Evolutionary conservation across 2,797 vertebrate species (phyloP), one percentile per base, ranked within the genome.

Genomic region (Centropyge bicolor): DNA sequence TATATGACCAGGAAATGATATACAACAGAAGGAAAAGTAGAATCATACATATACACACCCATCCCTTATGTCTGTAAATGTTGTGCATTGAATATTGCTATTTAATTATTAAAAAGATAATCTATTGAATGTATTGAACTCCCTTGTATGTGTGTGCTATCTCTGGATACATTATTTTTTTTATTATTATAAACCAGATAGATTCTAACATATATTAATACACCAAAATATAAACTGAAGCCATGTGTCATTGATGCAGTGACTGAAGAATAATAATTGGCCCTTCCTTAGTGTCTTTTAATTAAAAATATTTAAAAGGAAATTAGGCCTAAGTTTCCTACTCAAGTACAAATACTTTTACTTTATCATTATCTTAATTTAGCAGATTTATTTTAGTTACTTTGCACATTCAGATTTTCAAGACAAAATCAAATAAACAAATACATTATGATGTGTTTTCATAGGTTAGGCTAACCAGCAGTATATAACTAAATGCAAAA

Each of bases 21-120:
- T 40, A 19, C 19, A 0, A 16, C 0, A 22, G 40, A 55, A 54
- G 40, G 16, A 76, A 61, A 78, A 57, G 12, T 5, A 48, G 5
- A 88, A 89, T 84, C 45, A 57, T 24, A 62, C 40, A n/a, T n/a
- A 65, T 17, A 75, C 1, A 54, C 22, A 5, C 40, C 27, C 62
- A 48, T 24, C n/a, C 43, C 73, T 70, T 62, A 66, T 72, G 45
- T 74, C 52, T 85, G 73, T 88, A 88, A 87, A 91, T 89, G 90
- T 89, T 88, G 76, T 90, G 82, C 54, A 70, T 81, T 91, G 6
- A 82, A 80, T 80, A 69, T 85, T 86, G 67, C 56, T 86, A 80
- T 91, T 88, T 84, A 88, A 90, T 90, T 82, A 86, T 78, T 91
- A 80, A 89, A 90, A 27, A 65, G 35, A 65, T 0, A 86, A 82